Evolutionary conservation across 2,113 vertebrate genomes (phyloP).

Genomic region (Malaclemys terrapin): DNA sequence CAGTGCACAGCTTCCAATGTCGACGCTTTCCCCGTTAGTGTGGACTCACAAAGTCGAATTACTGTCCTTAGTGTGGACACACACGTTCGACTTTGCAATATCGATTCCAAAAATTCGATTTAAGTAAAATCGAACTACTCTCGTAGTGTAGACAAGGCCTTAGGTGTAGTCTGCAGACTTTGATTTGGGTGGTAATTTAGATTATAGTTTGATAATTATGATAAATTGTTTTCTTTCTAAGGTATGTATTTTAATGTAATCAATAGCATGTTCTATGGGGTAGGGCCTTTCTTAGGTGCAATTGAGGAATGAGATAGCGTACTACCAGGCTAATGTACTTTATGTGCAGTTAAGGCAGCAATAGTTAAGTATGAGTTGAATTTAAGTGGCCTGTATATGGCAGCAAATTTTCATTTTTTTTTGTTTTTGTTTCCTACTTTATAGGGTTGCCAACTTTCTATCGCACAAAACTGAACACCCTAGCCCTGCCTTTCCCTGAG

Average conservation of each 20-base stretch:
- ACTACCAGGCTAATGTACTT: not conserved
- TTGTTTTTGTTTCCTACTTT: not conserved
- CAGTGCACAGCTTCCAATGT: too few relatives aligned
- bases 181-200: not conserved
- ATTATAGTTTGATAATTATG: not conserved
- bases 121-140: too few relatives aligned
- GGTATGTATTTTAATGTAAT: not conserved
- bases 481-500: too few relatives aligned
- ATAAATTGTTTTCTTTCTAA: not conserved
- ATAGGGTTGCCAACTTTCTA: too few relatives aligned
- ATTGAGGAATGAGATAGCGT: too few relatives aligned
- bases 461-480: too few relatives aligned
- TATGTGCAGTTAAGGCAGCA: not conserved
- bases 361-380: conserved; percentile 33
- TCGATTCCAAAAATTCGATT: too few relatives aligned
- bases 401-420: not conserved
- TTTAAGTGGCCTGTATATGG: conserved; percentile 12
- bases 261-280: not conserved
- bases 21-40: too few relatives aligned
- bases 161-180: not conserved
- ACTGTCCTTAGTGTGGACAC: too few relatives aligned
- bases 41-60: too few relatives aligned
- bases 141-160: too few relatives aligned
- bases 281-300: not conserved
- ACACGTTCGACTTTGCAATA: too few relatives aligned